Base-by-base conservation (phyloP, 2,797 vertebrate species). In the Mareca strepera region DNA sequence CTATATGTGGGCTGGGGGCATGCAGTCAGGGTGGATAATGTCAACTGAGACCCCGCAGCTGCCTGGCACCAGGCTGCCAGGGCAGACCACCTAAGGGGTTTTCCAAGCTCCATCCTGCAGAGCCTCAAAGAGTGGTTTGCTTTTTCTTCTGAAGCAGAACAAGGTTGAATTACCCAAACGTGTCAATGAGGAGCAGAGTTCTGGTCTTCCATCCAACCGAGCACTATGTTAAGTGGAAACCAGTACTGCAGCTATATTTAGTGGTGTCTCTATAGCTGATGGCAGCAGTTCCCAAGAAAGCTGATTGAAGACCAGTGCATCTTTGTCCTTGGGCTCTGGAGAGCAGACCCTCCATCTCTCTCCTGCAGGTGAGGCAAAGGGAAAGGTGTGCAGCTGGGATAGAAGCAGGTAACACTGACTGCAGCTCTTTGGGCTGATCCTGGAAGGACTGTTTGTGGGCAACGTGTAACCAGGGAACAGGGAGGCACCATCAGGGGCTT, bases 281-380 rank as follows among this genome's bases (percentile, higher is more conserved):
- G 25, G 33, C 14, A 33, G 17, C 23, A 70, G 35, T 31, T 31
- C 20, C 46, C 12, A 43, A 28, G 74, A 72, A 92, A 74, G 7
- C 26, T 67, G 26, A 44, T 50, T 21, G 59, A 7, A 55, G 11
- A 41, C 6, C 18, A 46, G 37, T 4, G 35, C 5, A 14, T 28
- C 26, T 75, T 72, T 81, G 59, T 11, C 25, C 25, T 80, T 0
- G 0, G 13, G 18, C n/a, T 53, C 39, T 68, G 75, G 37, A 1
- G 0, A 68, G 12, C 39, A 52, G n/a, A 31, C n/a, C 39, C 23
- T 73, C 26, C 35, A 43, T 7, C 11, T 58, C 22, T 17, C 62
- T 82, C 11, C 59, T 74, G 6, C 13, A 43, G 28, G 15, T 70
- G 35, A 82, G 14, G 21, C 56, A 84, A 66, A 78, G 43, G 25